These are phyloP conservation scores for Mya arenaria DNA, from an alignment of 1,140 invertebrate species.

Conservation along the genomic window DNA sequence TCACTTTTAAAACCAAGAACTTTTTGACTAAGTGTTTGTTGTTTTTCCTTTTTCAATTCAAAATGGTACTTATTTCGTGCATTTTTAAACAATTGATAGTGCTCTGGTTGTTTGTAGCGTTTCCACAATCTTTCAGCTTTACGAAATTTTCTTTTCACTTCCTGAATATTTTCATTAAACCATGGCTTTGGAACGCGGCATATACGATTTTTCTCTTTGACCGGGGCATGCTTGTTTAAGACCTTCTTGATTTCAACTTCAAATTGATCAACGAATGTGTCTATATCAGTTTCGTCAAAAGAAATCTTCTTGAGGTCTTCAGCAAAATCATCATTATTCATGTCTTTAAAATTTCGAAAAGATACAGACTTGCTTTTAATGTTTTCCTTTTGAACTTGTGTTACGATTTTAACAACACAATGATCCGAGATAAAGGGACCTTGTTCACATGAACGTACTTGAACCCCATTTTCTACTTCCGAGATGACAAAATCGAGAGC, in stretches of 20 bases:
- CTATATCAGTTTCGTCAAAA: constrained; percentile 16
- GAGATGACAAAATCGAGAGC: too few relatives aligned
- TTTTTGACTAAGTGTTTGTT: constrained; percentile 16
- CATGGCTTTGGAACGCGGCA: not conserved
- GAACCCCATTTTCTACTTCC: too few relatives aligned
- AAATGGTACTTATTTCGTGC: constrained; percentile 14
- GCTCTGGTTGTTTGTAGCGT: not conserved
- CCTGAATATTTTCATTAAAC: constrained; percentile 2
- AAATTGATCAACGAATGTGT: constrained; percentile 10
- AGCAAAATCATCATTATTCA: too few relatives aligned
- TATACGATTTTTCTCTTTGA: constrained; percentile 6
- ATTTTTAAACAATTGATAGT: constrained; percentile 32
- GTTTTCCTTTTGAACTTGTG: too few relatives aligned
- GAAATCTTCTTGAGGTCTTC: too few relatives aligned
- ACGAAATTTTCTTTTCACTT: constrained; percentile 7
- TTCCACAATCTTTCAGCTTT: not conserved
- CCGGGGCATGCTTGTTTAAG: constrained; percentile 11
- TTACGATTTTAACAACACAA: too few relatives aligned
- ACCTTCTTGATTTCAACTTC: constrained; percentile 8
- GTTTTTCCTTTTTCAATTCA: not conserved
- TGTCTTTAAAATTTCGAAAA: too few relatives aligned
- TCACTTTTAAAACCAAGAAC: too few relatives aligned
- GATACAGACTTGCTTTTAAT: too few relatives aligned
- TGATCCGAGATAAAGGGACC: too few relatives aligned
- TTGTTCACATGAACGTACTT: too few relatives aligned